Evolutionary conservation across 2,888 invertebrate genomes (phyloP).

Genomic region (Tetramorium bicarinatum): DNA sequence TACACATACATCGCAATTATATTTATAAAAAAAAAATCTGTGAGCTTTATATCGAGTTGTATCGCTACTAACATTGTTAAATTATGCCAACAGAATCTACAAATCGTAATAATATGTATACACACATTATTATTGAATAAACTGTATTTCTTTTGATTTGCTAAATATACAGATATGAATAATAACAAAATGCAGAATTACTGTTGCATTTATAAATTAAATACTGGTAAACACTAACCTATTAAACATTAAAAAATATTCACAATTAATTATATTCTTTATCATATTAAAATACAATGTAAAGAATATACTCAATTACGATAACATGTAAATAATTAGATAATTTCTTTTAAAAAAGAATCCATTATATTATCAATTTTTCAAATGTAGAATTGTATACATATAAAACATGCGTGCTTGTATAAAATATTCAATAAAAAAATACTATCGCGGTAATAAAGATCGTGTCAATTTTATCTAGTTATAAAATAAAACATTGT

Average conservation of each 20-base stretch:
- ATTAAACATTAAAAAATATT: neutral
- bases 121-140: neutral
- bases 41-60: neutral
- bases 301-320: neutral
- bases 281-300: neutral
- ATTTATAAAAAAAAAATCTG: conserved; percentile 4
- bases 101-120: neutral
- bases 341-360: neutral
- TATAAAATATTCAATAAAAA: neutral
- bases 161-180: conserved; percentile 8
- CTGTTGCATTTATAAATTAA: neutral
- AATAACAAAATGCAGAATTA: neutral
- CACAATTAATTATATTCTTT: neutral
- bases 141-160: neutral
- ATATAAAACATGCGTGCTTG: neutral
- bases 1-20: neutral
- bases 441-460: neutral
- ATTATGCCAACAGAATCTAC: neutral
- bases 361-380: neutral
- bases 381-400: neutral
- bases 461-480: neutral
- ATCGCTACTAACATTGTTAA: conserved; percentile 1
- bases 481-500: neutral
- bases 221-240: neutral
- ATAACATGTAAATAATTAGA: neutral